phyloP scores from a whole-genome alignment of 2,888 invertebrate species.

The Epinotia brunnichana region DNA sequence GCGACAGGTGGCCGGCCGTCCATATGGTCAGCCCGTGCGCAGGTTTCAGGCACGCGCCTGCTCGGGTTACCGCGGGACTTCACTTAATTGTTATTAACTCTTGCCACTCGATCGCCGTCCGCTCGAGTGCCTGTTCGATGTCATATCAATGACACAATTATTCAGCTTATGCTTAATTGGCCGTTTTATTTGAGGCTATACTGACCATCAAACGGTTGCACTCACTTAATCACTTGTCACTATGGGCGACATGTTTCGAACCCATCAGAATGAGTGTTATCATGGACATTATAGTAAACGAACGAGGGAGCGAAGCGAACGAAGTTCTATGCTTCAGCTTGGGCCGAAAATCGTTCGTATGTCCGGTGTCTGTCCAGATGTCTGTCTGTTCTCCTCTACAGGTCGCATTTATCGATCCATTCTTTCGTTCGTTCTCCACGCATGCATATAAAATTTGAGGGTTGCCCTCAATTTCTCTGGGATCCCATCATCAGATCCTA shows the following conservation, averaged over 20 bases:
- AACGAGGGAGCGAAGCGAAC: too few relatives aligned
- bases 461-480: too few relatives aligned
- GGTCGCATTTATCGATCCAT: too few relatives aligned
- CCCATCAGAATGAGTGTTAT: not conserved
- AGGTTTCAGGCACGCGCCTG: constrained; percentile 69
- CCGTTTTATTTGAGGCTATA: not conserved
- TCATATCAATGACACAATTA: constrained; percentile 48
- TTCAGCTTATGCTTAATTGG: constrained; percentile 1
- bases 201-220: not conserved
- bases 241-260: not conserved
- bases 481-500: too few relatives aligned
- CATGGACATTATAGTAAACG: too few relatives aligned
- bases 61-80: constrained; percentile 69
- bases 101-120: constrained; percentile 55
- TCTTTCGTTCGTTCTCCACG: too few relatives aligned
- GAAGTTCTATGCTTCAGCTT: too few relatives aligned
- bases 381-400: too few relatives aligned
- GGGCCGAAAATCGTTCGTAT: too few relatives aligned
- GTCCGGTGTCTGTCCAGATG: too few relatives aligned
- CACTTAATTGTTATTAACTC: constrained; percentile 77
- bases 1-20: constrained; percentile 49
- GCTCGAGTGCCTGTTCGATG: constrained; percentile 62
- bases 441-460: too few relatives aligned
- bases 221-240: not conserved
- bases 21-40: constrained; percentile 70